Percentiles rank a stretch among this genome's conserved stretches.
Conservation (phyloP, 2,888 invertebrate species). For the Polydesmus complanatus region DNA sequence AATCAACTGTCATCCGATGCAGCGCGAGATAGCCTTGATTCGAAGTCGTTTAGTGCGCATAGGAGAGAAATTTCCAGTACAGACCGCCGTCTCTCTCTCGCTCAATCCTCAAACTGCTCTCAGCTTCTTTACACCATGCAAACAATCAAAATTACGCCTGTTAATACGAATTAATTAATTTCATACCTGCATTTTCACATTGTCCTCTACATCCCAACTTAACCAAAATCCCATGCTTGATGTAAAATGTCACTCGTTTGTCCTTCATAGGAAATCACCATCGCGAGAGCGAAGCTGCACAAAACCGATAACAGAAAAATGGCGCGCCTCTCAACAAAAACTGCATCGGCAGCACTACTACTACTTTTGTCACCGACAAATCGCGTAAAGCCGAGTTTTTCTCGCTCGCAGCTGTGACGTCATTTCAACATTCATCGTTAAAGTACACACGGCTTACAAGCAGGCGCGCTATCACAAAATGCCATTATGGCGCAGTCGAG, state of each 20-base stretch:
- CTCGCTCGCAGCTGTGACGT: too few relatives aligned
- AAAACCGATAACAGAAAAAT: background rate
- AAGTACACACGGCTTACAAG: too few relatives aligned
- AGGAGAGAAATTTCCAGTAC: too few relatives aligned
- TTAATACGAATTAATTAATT: background rate
- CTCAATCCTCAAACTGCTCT: background rate
- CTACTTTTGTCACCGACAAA: background rate
- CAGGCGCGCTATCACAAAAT: too few relatives aligned
- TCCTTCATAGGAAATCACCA: background rate
- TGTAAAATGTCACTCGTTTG: background rate
- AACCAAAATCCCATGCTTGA: slow-evolving; percentile 7
- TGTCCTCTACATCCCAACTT: background rate
- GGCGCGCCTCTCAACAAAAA: background rate
- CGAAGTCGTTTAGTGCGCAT: too few relatives aligned
- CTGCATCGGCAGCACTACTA: background rate
- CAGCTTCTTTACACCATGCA: too few relatives aligned
- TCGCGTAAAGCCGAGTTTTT: too few relatives aligned
- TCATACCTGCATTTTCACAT: slow-evolving; percentile 11
- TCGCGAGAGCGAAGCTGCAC: background rate
- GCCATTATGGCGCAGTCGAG: too few relatives aligned
- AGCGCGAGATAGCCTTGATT: too few relatives aligned
- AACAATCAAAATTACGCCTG: background rate
- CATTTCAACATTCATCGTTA: too few relatives aligned
- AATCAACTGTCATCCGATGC: too few relatives aligned
- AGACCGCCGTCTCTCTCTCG: background rate